Base-by-base conservation (phyloP, 1,140 invertebrate genomes). In the Heliconius himera region DNA sequence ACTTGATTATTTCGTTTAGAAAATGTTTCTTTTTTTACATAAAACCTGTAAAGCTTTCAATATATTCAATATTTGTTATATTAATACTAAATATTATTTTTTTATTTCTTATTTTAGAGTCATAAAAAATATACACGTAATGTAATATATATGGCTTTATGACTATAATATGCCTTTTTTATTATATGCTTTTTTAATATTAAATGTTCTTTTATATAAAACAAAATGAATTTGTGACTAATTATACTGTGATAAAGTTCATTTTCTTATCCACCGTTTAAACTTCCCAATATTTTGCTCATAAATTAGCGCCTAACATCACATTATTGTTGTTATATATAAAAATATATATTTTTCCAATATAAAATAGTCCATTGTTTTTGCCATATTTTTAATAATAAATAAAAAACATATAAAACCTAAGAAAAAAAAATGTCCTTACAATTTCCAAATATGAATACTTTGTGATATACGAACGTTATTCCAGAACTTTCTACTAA, bases 401-500 rank as follows among this genome's bases (percentile, higher is more conserved):
- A 70, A 54, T 41, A 46, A 54, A 73, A 20, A 73, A 41, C 8
- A 33, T 20, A 36, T 60, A 60, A 18, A 56, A 41, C 29, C 9
- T 78, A 60, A 46, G 20, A 73, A 36, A 36, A 72, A 33, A 73
- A 78, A 73, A 76, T 71, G 51, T 77, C 79, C 80, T 72, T 78
- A 73, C 51, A 74, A 74, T 82, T 76, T 84, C 73, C 73, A 78
- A 74, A 78, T 76, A 79, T 79, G 71, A 78, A 78, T 82, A 82
- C 54, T 82, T 79, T 83, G 83, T 83, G 82, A 85, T 82, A 85
- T 82, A 76, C 74, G 77, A 77, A 74, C 77, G 70, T 70, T 76
- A 84, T 83, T 83, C 77, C 80, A 85, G 20, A 70, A 38, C 4
- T 22, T 74, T 71, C 46, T 74, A 84, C 78, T 84, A 84, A 84